Conservation (phyloP, 1,140 invertebrate species). For the Octopus sinensis region DNA sequence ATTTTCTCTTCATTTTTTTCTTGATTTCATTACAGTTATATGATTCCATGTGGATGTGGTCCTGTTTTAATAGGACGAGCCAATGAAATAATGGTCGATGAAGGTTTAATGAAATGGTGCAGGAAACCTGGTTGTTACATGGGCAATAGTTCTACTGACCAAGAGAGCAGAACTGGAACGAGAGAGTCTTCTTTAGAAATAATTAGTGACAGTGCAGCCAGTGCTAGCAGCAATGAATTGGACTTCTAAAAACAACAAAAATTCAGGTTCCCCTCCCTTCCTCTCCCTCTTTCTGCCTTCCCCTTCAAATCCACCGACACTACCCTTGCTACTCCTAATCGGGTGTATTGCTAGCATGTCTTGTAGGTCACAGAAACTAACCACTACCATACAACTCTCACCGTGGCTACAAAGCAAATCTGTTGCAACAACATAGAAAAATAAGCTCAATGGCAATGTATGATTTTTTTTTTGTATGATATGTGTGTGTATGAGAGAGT, state of each 20-base stretch:
- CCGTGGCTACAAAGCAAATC: too few species aligned
- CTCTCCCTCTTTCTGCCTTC: background rate
- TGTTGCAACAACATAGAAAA: too few species aligned
- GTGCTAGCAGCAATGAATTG: background rate
- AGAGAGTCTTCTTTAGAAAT: background rate
- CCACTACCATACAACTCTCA: too few species aligned
- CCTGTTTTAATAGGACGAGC: background rate
- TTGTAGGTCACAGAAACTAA: too few species aligned
- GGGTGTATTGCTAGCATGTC: too few species aligned
- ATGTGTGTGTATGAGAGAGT: too few species aligned
- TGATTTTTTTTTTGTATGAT: too few species aligned
- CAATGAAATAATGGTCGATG: constrained; percentile 6
- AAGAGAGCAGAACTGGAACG: background rate
- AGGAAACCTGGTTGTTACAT: background rate
- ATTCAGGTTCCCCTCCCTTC: background rate
- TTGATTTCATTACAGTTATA: background rate
- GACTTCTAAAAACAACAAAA: background rate
- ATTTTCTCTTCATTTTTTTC: background rate
- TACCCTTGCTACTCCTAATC: too few species aligned
- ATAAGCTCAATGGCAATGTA: too few species aligned
- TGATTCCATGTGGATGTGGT: background rate
- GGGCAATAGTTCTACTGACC: background rate
- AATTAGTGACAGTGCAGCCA: background rate
- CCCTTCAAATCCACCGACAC: too few species aligned
- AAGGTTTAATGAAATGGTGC: background rate